Evolutionary conservation across 1,140 invertebrate species (phyloP).

Genomic region (fruit fly (Drosophila melanogaster)): Release_6_plus_ISO1_MT NT_033779.5:7898501-7899000

Average conservation of each 20-base stretch:
- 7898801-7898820: no score
- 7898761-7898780: no score
- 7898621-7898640: conserved; percentile 78
- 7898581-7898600: conserved; percentile 13
- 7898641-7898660: conserved; percentile 65
- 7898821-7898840: no score
- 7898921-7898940: conserved; percentile 30
- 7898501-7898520: conserved; percentile 8
- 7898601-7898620: conserved; percentile 38
- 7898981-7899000: conserved; percentile 70
- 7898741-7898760: background rate
- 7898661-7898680: conserved; percentile 22
- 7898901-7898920: background rate
- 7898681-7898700: background rate
- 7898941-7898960: conserved; percentile 67
- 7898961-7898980: conserved; percentile 72
- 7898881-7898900: conserved; percentile 10
- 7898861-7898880: no score
- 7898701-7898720: background rate
- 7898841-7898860: no score
- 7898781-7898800: no score
- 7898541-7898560: conserved; percentile 44
- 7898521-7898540: conserved; percentile 10
- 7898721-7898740: background rate
- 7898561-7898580: conserved; percentile 19